Evolutionary conservation across 2,888 invertebrate species (phyloP).

Genomic region (Patella pellucida): DNA sequence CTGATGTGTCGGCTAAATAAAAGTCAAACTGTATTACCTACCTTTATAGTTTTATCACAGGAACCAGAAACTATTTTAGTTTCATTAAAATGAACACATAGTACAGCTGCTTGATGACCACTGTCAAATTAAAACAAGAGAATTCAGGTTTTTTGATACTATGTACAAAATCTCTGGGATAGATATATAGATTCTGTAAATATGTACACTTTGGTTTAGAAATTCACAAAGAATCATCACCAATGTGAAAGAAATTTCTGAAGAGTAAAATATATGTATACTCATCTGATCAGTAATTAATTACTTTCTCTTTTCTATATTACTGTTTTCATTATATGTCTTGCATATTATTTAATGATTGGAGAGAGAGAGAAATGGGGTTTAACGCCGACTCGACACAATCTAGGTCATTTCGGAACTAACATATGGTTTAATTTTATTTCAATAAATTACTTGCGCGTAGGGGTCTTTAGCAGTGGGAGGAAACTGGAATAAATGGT

Average conservation of each 20-base stretch:
- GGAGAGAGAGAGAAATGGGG: too few species aligned
- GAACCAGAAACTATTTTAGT: conserved; percentile 72
- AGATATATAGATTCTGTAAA: neutral
- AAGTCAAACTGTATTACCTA: conserved; percentile 33
- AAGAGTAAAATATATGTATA: conserved; percentile 10
- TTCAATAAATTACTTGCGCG: too few species aligned
- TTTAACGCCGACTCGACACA: too few species aligned
- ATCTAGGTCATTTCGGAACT: too few species aligned
- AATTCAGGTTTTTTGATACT: neutral
- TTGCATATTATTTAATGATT: too few species aligned
- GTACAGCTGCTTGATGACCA: conserved; percentile 73
- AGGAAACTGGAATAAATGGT: too few species aligned
- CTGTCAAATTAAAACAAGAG: conserved; percentile 43
- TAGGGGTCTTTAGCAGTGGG: too few species aligned
- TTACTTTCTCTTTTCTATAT: too few species aligned
- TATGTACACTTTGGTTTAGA: neutral
- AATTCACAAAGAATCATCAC: too few species aligned
- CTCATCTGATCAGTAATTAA: too few species aligned
- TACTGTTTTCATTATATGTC: too few species aligned
- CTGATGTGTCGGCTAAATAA: neutral
- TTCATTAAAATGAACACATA: conserved; percentile 72
- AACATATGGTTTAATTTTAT: too few species aligned
- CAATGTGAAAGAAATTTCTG: neutral
- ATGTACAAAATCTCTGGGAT: neutral
- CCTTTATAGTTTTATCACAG: conserved; percentile 73